Evolutionary conservation across 2,888 invertebrate genomes (phyloP).

Genomic region (Drosophila mercatorum): DNA sequence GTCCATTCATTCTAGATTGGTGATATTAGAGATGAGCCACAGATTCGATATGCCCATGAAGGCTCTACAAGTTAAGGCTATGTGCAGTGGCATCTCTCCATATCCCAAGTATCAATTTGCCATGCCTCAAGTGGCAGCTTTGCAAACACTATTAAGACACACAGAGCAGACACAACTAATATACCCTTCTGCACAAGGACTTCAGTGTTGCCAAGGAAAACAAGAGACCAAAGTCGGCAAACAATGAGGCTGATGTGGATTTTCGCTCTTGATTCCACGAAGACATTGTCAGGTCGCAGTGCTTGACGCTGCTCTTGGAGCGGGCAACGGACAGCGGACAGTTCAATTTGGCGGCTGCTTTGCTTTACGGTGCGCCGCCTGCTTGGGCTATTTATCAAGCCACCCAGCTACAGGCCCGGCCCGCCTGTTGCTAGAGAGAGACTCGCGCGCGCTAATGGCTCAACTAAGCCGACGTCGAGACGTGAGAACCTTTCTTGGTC

Average conservation of each 20-base stretch:
- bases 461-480: slow-evolving; percentile 17
- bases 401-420: slow-evolving; percentile 31
- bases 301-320: not conserved
- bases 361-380: slow-evolving; percentile 2
- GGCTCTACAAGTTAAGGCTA: too few species aligned
- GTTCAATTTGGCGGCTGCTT: slow-evolving; percentile 18
- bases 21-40: too few species aligned
- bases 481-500: slow-evolving; percentile 69
- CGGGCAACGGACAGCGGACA: slow-evolving; percentile 7
- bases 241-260: not conserved
- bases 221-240: not conserved
- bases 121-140: too few species aligned
- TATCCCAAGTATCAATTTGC: too few species aligned
- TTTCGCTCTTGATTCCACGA: slow-evolving; percentile 33
- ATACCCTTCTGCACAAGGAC: not conserved
- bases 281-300: slow-evolving; percentile 22
- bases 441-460: slow-evolving; percentile 4
- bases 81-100: too few species aligned
- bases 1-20: not conserved
- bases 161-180: too few species aligned
- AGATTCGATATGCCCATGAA: too few species aligned
- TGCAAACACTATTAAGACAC: too few species aligned
- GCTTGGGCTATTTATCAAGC: slow-evolving; percentile 25
- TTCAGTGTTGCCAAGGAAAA: too few species aligned
- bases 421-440: slow-evolving; percentile 25